phyloP scores from a whole-genome alignment of 2,797 vertebrate species.

The Acomys russatus region DNA sequence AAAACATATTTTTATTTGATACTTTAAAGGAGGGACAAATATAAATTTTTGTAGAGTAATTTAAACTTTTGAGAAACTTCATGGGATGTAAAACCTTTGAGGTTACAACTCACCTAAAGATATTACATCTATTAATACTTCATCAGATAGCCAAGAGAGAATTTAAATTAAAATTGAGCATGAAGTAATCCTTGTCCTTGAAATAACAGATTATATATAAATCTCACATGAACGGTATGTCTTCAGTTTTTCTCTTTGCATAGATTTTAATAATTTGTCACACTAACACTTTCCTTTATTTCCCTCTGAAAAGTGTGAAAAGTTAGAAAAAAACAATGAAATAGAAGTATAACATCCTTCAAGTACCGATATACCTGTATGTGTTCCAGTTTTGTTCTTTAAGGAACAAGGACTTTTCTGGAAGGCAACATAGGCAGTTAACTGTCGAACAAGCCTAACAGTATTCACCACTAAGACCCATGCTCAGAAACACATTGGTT shows the following conservation, averaged over 20 bases:
- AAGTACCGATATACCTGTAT: not conserved
- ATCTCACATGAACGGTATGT: conserved; percentile 32
- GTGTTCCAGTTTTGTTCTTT: conserved; percentile 56
- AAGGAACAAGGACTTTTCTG: conserved; percentile 14
- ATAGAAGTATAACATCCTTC: not conserved
- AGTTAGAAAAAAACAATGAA: conserved; percentile 42
- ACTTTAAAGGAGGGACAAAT: not conserved
- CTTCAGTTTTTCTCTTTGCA: conserved; percentile 55
- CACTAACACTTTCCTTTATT: conserved; percentile 53
- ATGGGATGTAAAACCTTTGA: conserved; percentile 46
- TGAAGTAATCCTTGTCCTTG: conserved; percentile 70
- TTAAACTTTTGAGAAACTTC: conserved; percentile 63
- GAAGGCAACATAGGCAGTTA: conserved; percentile 45
- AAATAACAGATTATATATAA: conserved; percentile 65
- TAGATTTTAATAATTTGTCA: conserved; percentile 76
- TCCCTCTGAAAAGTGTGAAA: conserved; percentile 36
- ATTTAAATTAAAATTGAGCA: conserved; percentile 73
- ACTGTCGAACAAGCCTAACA: conserved; percentile 12
- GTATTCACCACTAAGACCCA: conserved; percentile 31
- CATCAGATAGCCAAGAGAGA: conserved; percentile 56
- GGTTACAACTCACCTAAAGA: conserved; percentile 69
- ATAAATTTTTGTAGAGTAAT: conserved; percentile 42
- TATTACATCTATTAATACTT: conserved; percentile 44
- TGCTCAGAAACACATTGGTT: conserved; percentile 47
- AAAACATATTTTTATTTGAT: conserved; percentile 69